Evolutionary conservation across 2,113 vertebrate genomes (phyloP).

Genomic region (Gracilinanus agilis): DNA sequence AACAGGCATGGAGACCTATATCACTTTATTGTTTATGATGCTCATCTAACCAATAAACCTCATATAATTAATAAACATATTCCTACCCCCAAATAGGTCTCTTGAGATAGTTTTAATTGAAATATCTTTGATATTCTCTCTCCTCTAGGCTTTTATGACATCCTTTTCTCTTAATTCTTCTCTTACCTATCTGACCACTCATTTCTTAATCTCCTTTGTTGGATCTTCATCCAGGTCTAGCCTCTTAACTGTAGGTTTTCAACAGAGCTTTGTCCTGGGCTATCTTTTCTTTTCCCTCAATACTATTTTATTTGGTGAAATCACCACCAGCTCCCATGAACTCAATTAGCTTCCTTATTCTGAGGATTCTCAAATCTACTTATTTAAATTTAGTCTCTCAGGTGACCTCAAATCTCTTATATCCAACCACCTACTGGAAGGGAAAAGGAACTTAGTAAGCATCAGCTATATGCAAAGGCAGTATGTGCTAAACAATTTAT

Average conservation of each 20-base stretch:
- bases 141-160: neutral
- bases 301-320: neutral
- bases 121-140: neutral
- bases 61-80: too few relatives aligned
- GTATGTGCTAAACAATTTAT: neutral
- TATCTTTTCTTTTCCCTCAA: neutral
- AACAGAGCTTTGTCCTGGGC: neutral
- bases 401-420: neutral
- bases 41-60: too few relatives aligned
- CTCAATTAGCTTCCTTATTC: neutral
- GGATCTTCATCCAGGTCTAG: neutral
- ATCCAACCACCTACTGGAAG: neutral
- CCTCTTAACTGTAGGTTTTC: neutral
- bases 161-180: neutral
- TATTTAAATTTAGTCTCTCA: neutral
- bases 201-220: neutral
- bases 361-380: neutral
- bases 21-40: too few relatives aligned
- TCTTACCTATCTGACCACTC: neutral
- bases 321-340: too few relatives aligned
- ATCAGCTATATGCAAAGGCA: neutral
- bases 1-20: too few relatives aligned
- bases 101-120: too few relatives aligned
- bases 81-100: too few relatives aligned
- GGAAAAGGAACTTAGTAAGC: too few relatives aligned